These are phyloP conservation scores for Hoplostethus atlanticus DNA, from an alignment of 2,797 vertebrate genomes.

Conservation along the genomic window DNA sequence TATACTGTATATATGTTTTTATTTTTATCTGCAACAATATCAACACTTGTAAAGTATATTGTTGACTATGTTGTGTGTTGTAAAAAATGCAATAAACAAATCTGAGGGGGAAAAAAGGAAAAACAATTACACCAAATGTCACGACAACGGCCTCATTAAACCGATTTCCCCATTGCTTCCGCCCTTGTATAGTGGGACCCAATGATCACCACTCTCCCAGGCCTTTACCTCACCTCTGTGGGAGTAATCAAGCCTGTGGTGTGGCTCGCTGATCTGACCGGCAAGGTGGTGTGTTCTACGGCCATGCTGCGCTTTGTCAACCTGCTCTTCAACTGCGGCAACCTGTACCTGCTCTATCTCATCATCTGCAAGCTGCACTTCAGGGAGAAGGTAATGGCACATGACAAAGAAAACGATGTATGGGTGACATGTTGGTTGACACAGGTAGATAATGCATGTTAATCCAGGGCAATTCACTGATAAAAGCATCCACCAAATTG, in stretches of 20 bases:
- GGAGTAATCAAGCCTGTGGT: constrained; percentile 91
- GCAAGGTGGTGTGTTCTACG: constrained; percentile 89
- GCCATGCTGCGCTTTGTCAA: constrained; percentile 96
- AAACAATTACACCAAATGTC: background rate
- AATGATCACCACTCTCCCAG: constrained; percentile 97
- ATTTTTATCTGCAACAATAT: too few relatives aligned
- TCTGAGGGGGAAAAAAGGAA: too few relatives aligned
- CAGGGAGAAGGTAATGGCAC: constrained; percentile 88
- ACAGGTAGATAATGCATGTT: too few relatives aligned
- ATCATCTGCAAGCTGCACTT: constrained; percentile 90
- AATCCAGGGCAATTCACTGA: too few relatives aligned
- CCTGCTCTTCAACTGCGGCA: constrained; percentile 94
- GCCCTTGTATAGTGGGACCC: constrained; percentile 92
- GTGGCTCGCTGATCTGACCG: constrained; percentile 91
- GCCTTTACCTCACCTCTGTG: constrained; percentile 93
- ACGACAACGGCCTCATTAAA: background rate
- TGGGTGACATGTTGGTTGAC: too few relatives aligned
- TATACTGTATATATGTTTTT: too few relatives aligned
- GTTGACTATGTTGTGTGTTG: too few relatives aligned
- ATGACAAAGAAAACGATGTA: too few relatives aligned
- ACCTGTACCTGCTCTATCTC: constrained; percentile 93
- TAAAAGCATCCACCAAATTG: too few relatives aligned
- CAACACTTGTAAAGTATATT: too few relatives aligned
- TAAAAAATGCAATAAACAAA: too few relatives aligned
- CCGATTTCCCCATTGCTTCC: background rate